Evolutionary conservation across 1,140 invertebrate species (phyloP).

Genomic region (Oreohelix idahoensis): DNA sequence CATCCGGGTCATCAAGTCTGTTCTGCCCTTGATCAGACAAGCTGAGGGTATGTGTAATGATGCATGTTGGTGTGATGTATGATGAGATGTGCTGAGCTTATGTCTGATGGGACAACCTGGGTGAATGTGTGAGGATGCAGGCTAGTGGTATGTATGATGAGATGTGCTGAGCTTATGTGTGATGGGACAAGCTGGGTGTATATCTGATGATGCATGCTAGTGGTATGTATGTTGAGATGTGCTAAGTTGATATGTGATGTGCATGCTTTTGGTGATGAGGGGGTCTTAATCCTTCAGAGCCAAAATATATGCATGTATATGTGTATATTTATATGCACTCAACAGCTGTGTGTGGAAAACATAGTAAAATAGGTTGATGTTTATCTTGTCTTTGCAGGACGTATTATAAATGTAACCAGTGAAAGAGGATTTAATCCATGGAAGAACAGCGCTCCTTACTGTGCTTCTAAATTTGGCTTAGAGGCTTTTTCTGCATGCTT

Average conservation of each 20-base stretch:
- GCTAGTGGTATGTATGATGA: not conserved
- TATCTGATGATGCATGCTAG: not conserved
- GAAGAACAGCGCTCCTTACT: constrained; percentile 83
- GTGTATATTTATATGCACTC: too few relatives aligned
- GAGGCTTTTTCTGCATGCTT: constrained; percentile 71
- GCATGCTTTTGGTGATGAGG: too few relatives aligned
- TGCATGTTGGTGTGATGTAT: too few relatives aligned
- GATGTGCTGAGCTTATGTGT: not conserved
- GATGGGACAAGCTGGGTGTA: not conserved
- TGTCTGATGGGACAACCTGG: not conserved
- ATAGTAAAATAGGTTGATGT: not conserved
- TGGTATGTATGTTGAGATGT: not conserved
- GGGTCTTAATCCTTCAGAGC: too few relatives aligned
- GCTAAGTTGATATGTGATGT: too few relatives aligned
- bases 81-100: not conserved
- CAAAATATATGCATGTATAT: too few relatives aligned
- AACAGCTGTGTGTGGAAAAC: too few relatives aligned
- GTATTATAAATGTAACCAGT: constrained; percentile 86
- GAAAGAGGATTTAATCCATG: constrained; percentile 83
- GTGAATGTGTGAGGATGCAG: too few relatives aligned
- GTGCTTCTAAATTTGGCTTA: constrained; percentile 84
- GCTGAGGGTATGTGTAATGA: constrained; percentile 73
- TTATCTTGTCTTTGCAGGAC: constrained; percentile 61
- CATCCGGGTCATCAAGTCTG: constrained; percentile 82
- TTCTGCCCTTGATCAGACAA: constrained; percentile 82